Base-by-base conservation (phyloP, 2,113 vertebrate genomes). In the Geococcyx californianus region DNA sequence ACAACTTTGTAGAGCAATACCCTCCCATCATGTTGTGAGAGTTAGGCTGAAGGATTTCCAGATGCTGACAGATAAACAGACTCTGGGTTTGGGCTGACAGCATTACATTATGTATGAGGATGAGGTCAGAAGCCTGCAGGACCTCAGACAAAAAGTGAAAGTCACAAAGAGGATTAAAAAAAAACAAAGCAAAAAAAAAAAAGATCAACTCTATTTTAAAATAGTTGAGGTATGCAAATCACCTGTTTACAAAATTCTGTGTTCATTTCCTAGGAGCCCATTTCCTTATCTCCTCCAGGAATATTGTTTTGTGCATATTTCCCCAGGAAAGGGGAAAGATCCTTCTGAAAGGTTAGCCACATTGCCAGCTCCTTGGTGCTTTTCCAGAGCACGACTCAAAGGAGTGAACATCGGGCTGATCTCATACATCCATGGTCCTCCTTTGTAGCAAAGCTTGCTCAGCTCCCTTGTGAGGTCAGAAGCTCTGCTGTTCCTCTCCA, bases 371-470 rank as follows among this genome's bases (percentile, higher is more conserved):
- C 21, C 19, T 40, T 40, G n/a, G 10, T 44, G 54, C 70, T 70
- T 56, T 58, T 38, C 21, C 84, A 85, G n/a, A 31, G 44, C 23
- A 29, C n/a, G 13, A 4, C 47, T 31, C 80, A 49, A 17, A 86
- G 49, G 49, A 44, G 20, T 63, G 70, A 51, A 4, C 8, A 3
- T 58, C 66, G 8, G 78, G 17, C 38, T 64, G 62, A 49, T 45
- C 40, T 44, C 5, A 1, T 6, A 14, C 0, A 6, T 17, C 75
- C 0, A 0, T 12, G 25, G 9, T 60, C 14, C 60, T 52, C 15
- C 72, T 19, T 49, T 34, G 59, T 73, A 84, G 47, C 64, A 26
- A 51, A 67, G 60, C 44, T 90, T 47, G 40, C 58, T 76, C 49
- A 60, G 49, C 66, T 73, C 17, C n/a, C 56, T 54, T 19, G 42